phyloP scores from a whole-genome alignment of 2,113 vertebrate species.

The Semicossyphus pulcher region DNA sequence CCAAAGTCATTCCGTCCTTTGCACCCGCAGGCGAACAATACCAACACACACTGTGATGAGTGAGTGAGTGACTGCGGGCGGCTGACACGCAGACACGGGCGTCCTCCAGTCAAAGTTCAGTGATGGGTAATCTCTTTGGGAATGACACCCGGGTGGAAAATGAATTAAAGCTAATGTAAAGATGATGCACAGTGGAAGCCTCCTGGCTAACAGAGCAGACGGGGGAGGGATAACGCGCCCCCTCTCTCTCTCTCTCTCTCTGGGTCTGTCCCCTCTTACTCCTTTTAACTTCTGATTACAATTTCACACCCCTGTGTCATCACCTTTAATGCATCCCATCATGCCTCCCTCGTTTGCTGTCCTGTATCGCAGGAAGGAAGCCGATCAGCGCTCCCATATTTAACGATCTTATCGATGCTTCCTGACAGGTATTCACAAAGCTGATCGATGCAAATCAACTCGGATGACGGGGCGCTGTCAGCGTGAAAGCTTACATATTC shows the following conservation, averaged over 20 bases:
- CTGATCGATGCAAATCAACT: constrained; percentile 43
- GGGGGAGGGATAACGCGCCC: not conserved
- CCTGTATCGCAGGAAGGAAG: not conserved
- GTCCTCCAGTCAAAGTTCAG: constrained; percentile 25
- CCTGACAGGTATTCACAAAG: constrained; percentile 40
- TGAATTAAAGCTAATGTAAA: constrained; percentile 56
- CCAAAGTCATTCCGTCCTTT: constrained; percentile 28
- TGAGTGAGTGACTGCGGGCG: constrained; percentile 17
- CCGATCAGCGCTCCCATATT: constrained; percentile 15
- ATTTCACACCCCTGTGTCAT: constrained; percentile 14
- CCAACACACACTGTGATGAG: constrained; percentile 29
- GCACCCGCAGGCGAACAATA: constrained; percentile 40
- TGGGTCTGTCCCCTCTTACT: not conserved
- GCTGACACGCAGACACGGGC: constrained; percentile 23
- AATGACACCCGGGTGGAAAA: constrained; percentile 35
- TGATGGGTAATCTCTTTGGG: constrained; percentile 51
- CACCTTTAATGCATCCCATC: not conserved
- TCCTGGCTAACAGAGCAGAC: not conserved
- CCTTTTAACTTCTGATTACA: constrained; percentile 2
- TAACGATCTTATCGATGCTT: constrained; percentile 8
- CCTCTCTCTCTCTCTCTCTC: constrained; percentile 2
- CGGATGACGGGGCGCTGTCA: constrained; percentile 23
- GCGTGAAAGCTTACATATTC: constrained; percentile 52
- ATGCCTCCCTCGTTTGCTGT: not conserved
- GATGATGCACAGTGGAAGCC: constrained; percentile 22